Evolutionary conservation across 2,797 vertebrate genomes (phyloP).

Genomic region (Alectoris magna): DNA sequence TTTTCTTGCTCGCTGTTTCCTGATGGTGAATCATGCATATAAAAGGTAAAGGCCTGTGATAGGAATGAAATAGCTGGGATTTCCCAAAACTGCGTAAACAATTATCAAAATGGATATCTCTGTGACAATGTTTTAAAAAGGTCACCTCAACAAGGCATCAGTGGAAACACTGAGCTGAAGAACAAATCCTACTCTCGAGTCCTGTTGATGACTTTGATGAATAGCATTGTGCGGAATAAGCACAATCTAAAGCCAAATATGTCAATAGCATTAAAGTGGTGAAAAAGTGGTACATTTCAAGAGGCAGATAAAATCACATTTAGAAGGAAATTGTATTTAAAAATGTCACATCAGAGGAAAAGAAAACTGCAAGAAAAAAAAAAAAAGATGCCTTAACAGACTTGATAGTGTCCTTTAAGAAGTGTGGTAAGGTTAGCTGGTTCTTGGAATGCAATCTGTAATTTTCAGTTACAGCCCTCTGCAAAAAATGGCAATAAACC

Average conservation of each 20-base stretch:
- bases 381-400: background rate
- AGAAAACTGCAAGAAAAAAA: background rate
- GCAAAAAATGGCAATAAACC: slow-evolving; percentile 3
- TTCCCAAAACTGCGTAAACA: background rate
- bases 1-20: background rate
- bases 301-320: slow-evolving; percentile 2
- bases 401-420: background rate
- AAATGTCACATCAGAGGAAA: background rate
- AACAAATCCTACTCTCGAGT: background rate
- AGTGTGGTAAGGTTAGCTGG: background rate
- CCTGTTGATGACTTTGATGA: background rate
- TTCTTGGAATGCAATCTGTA: slow-evolving; percentile 25
- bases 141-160: background rate
- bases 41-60: background rate
- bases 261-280: background rate
- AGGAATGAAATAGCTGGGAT: background rate
- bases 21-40: background rate
- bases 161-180: background rate
- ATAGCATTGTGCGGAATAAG: background rate
- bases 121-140: background rate
- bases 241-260: background rate
- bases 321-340: background rate
- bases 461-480: background rate
- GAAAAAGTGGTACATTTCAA: background rate
- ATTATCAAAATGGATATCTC: background rate